Evolutionary conservation across 1,140 invertebrate genomes (phyloP).

Genomic region (Meloidogyne floridensis): DNA sequence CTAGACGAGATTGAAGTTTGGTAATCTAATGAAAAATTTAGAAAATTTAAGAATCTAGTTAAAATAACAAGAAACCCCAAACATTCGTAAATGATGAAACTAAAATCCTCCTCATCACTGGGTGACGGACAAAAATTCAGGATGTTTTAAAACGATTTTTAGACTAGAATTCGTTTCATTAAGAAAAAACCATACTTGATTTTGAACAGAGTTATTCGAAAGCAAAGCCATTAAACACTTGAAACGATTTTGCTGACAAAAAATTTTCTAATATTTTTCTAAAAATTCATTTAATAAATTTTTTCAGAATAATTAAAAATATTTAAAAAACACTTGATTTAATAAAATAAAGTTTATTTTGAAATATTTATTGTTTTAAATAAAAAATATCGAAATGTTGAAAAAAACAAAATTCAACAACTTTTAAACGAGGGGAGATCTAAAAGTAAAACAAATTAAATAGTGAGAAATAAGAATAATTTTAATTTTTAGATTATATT

Average conservation of each 20-base stretch:
- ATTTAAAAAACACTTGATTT: not conserved
- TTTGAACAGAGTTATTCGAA: not conserved
- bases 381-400: not conserved
- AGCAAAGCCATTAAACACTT: not conserved
- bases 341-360: no score
- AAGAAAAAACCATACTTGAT: not conserved
- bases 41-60: not conserved
- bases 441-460: not conserved
- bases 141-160: no score
- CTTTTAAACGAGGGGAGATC: not conserved
- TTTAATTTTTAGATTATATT: no score
- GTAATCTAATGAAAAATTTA: slow-evolving; percentile 34
- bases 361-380: not conserved
- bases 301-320: not conserved
- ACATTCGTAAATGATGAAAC: no score
- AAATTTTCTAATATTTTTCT: not conserved
- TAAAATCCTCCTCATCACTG: no score
- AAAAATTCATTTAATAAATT: not conserved
- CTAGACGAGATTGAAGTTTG: slow-evolving; percentile 38
- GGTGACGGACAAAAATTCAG: no score
- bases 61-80: no score
- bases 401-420: slow-evolving; percentile 12
- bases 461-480: no score
- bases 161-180: no score
- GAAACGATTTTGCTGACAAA: no score